These are phyloP conservation scores for Macroglossus sobrinus DNA, from an alignment of 2,113 vertebrate species.

Conservation along the genomic window DNA sequence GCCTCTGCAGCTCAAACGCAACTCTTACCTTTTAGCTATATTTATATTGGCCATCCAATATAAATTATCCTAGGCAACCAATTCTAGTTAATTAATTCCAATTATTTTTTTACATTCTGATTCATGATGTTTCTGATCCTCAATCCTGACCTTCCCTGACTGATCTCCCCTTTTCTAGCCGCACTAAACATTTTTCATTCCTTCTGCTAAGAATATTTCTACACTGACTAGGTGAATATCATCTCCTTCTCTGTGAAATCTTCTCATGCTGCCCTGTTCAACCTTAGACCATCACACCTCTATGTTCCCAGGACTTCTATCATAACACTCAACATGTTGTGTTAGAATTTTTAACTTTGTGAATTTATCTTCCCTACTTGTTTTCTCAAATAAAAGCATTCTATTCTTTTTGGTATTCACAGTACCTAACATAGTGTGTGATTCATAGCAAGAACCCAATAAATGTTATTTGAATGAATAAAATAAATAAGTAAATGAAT, in stretches of 20 bases:
- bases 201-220: not conserved
- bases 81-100: not conserved
- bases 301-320: not conserved
- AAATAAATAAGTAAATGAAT: constrained; percentile 54
- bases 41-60: not conserved
- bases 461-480: constrained; percentile 29
- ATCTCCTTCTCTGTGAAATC: not conserved
- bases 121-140: not conserved
- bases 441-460: not conserved
- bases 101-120: not conserved
- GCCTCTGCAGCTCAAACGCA: not conserved
- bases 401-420: not conserved
- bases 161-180: not conserved
- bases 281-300: not conserved
- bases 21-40: not conserved
- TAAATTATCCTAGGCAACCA: not conserved
- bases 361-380: constrained; percentile 4
- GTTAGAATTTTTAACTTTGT: not conserved
- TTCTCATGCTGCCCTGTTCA: not conserved
- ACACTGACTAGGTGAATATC: not conserved
- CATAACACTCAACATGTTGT: not conserved
- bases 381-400: not conserved
- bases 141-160: not conserved
- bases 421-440: not conserved
- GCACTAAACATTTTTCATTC: not conserved